Evolutionary conservation across 2,797 vertebrate genomes (phyloP).

Genomic region (Falco biarmicus): DNA sequence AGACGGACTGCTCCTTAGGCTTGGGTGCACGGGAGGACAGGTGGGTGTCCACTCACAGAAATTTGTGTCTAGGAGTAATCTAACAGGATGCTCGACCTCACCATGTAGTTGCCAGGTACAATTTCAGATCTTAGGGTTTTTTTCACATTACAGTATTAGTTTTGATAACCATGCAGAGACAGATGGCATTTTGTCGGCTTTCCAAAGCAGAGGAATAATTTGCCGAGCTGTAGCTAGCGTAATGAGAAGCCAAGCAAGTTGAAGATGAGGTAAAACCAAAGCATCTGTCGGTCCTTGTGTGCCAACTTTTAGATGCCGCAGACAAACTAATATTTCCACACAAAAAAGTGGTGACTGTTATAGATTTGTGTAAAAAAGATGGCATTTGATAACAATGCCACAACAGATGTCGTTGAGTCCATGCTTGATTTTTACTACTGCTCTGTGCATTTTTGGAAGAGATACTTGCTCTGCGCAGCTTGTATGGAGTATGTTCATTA

Average conservation of each 20-base stretch:
- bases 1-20: constrained; percentile 9
- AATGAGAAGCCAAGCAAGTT: constrained; percentile 80
- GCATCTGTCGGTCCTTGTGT: constrained; percentile 79
- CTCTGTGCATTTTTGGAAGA: constrained; percentile 80
- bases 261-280: constrained; percentile 83
- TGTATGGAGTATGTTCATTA: constrained; percentile 76
- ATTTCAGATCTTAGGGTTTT: constrained; percentile 69
- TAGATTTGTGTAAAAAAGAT: constrained; percentile 81
- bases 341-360: constrained; percentile 76
- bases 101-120: constrained; percentile 55
- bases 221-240: constrained; percentile 77
- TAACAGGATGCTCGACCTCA: constrained; percentile 20
- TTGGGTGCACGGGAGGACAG: not conserved
- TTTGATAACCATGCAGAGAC: constrained; percentile 83
- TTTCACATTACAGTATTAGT: constrained; percentile 75
- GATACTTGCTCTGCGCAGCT: constrained; percentile 76
- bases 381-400: constrained; percentile 81
- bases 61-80: not conserved
- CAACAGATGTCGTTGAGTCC: constrained; percentile 82
- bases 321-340: constrained; percentile 83
- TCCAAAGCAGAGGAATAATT: constrained; percentile 83
- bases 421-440: constrained; percentile 79
- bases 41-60: constrained; percentile 19
- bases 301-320: constrained; percentile 79
- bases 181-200: constrained; percentile 82